Percentiles rank a stretch among this genome's conserved stretches.
Evolutionary conservation across 2,888 invertebrate species (phyloP).

Genomic region (Parnassius glacialis): DNA sequence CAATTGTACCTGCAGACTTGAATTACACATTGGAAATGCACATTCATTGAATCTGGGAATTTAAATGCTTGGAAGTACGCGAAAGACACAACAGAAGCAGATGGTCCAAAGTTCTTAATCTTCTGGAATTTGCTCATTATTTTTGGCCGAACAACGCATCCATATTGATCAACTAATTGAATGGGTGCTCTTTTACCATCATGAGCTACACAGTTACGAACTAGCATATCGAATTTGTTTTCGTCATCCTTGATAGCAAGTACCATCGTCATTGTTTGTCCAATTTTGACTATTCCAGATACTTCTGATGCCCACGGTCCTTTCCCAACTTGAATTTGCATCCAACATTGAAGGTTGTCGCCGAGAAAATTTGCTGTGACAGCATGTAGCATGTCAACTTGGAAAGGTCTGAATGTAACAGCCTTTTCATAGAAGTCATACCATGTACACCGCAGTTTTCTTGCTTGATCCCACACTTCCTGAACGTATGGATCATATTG

Average conservation of each 20-base stretch:
- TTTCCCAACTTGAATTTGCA: conserved; percentile 98
- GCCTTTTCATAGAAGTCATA: conserved; percentile 98
- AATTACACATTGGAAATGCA: conserved; percentile 97
- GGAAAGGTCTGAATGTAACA: conserved; percentile 96
- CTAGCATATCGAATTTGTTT: conserved; percentile 97
- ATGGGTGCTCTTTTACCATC: conserved; percentile 96
- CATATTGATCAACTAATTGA: conserved; percentile 95
- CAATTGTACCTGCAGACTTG: conserved; percentile 97
- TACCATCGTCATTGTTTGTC: conserved; percentile 98
- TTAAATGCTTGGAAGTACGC: conserved; percentile 98
- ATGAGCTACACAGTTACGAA: conserved; percentile 96
- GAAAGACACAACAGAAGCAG: conserved; percentile 95
- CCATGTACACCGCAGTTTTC: conserved; percentile 96
- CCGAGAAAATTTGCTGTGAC: conserved; percentile 97
- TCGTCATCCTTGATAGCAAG: conserved; percentile 97
- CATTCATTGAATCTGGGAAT: conserved; percentile 98
- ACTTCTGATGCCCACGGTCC: conserved; percentile 99
- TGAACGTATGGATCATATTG: conserved; percentile 97
- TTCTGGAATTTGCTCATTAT: conserved; percentile 98
- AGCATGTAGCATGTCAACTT: conserved; percentile 97
- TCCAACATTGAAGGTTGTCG: conserved; percentile 97
- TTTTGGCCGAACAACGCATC: conserved; percentile 95
- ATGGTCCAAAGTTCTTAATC: conserved; percentile 96
- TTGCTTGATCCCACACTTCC: conserved; percentile 97
- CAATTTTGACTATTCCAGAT: conserved; percentile 96